Percentiles rank a stretch among this genome's conserved stretches.
These are phyloP conservation scores for Cerastis leucographa DNA, from an alignment of 2,888 invertebrate genomes.

Conservation along the genomic window DNA sequence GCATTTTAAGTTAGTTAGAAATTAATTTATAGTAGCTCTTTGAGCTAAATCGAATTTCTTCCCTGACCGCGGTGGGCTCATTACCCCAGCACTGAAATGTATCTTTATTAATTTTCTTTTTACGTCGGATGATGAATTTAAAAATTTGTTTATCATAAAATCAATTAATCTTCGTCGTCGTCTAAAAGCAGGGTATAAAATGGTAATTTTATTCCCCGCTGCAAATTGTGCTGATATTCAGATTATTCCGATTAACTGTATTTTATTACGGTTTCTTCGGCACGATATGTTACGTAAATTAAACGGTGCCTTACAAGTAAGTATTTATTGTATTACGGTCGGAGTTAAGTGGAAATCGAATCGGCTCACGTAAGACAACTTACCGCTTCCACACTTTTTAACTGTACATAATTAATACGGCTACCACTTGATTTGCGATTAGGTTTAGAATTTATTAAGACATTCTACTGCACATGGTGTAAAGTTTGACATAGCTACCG, in stretches of 20 bases:
- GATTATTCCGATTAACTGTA: slow-evolving; percentile 27
- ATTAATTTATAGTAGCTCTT: slow-evolving; percentile 63
- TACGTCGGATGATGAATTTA: slow-evolving; percentile 37
- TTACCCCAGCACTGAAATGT: slow-evolving; percentile 21
- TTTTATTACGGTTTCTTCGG: slow-evolving; percentile 35
- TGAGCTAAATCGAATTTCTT: slow-evolving; percentile 33
- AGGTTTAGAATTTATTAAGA: background rate
- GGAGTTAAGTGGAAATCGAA: slow-evolving; percentile 33
- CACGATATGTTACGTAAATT: slow-evolving; percentile 33
- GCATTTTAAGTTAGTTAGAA: slow-evolving; percentile 64
- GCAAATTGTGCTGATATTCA: slow-evolving; percentile 45
- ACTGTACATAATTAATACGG: background rate
- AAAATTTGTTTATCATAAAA: slow-evolving; percentile 47
- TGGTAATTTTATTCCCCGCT: background rate
- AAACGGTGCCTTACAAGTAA: slow-evolving; percentile 25
- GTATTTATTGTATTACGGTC: slow-evolving; percentile 23
- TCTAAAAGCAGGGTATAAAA: slow-evolving; percentile 2
- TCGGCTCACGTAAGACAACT: background rate
- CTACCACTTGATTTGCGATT: background rate
- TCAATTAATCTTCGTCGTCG: slow-evolving; percentile 13
- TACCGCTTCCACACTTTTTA: slow-evolving; percentile 17
- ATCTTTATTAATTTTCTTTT: slow-evolving; percentile 45
- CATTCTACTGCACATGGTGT: background rate
- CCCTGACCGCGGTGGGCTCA: slow-evolving; percentile 11
- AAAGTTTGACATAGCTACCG: background rate